A percentile compares a stretch with the other conserved stretches of the same genome.
phyloP scores from a whole-genome alignment of 1,140 invertebrate genomes.

The Lamellibrachia luymesi region DNA sequence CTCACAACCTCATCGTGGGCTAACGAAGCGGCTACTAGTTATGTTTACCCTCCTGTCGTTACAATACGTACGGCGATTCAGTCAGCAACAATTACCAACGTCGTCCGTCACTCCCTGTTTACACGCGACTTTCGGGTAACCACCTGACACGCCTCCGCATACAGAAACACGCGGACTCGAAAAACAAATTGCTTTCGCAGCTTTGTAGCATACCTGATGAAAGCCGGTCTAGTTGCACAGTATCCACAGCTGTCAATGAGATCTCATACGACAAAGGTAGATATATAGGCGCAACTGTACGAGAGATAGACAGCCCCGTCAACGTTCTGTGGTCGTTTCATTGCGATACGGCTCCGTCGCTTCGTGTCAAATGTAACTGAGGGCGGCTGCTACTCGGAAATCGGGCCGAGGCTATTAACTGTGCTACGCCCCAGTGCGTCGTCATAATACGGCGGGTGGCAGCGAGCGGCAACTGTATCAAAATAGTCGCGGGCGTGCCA shows the following conservation, averaged over 20 bases:
- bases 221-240: not conserved
- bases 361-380: not conserved
- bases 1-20: too few species aligned
- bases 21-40: not conserved
- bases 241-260: not conserved
- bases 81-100: not conserved
- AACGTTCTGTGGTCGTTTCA: not conserved
- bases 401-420: not conserved
- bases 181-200: too few species aligned
- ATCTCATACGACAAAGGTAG: not conserved
- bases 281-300: too few species aligned
- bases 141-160: not conserved
- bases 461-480: not conserved
- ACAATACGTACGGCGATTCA: not conserved
- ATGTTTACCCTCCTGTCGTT: not conserved
- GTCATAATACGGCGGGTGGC: not conserved
- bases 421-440: not conserved
- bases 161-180: too few species aligned
- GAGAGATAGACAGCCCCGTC: not conserved
- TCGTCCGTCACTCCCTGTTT: not conserved
- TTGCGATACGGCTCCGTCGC: not conserved
- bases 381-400: not conserved
- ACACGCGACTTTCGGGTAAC: too few species aligned
- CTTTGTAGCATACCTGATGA: not conserved
- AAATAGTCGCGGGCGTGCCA: not conserved